Evolutionary conservation across 2,888 invertebrate genomes (phyloP), one percentile per base, ranked within the genome.

Genomic region (Chesias legatella): DNA sequence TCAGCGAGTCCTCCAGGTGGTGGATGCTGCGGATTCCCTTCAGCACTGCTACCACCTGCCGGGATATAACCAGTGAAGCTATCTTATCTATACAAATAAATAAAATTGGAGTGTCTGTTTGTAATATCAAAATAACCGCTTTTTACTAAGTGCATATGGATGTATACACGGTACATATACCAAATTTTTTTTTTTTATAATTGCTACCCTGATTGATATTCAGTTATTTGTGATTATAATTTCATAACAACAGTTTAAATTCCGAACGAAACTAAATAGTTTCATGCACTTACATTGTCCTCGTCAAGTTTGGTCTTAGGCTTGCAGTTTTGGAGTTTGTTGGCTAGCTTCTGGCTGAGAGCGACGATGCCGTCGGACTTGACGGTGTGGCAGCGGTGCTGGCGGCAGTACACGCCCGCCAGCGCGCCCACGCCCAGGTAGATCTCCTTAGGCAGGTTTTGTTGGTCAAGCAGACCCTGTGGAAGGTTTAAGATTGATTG

Each of bases 11-110:
- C 40, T 91, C 92, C 37, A 95, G 67, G 56, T 91, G 91, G 11
- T 91, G 91, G 39, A 94, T 90, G 75, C 96, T 97, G 7, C 93
- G 92, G 39, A 98, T 89, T 4, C 95, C 95, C 72, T 97, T 96
- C 24, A 98, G 77, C 0, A 93, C 91, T 21, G 92, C 91, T 17
- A 97, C 83, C 7, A 93, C 84, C 81, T 90, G 60, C 1, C n/a
- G 1, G 7, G 20, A 33, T 10, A n/a, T 34, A 10, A 7, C 28
- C 10, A 10, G 24, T 26, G 7, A 32, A 29, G 23, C 11, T 17
- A 17, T 17, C n/a, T n/a, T n/a, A n/a, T n/a, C n/a, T n/a, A n/a
- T n/a, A n/a, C n/a, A n/a, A n/a, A n/a, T n/a, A n/a, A n/a, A n/a
- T n/a, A n/a, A n/a, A n/a, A n/a, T n/a, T n/a, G n/a, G n/a, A n/a